Evolutionary conservation across 1,140 invertebrate genomes (phyloP), one percentile per base, ranked within the genome.

Genomic region (Nasonia longicornis): DNA sequence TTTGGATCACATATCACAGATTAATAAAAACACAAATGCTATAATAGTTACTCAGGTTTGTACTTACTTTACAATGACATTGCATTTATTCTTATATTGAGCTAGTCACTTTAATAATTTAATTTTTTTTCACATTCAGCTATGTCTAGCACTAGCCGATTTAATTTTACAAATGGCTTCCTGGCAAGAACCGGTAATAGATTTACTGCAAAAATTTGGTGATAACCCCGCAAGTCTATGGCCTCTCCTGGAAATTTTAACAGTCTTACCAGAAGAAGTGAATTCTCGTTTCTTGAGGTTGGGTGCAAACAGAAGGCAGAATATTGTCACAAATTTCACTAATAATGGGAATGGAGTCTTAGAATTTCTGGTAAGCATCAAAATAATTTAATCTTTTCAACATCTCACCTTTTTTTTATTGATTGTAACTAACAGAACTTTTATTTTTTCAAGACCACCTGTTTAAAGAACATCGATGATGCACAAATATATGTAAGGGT

Each of bases 251-350:
- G 97, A 99, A 93, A 94, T 99, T 81, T 92, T 99, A 64, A 98
- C 95, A 64, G 95, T 98, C 11, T 92, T 99, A 85, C 98, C 98
- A n/a, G 98, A 99, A 93, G 98, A 99, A 94, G 94, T 98, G 52
- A 95, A 95, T 86, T 96, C 94, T 14, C 91, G 95, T 85, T 94
- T 94, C 84, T 90, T 99, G 38, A 90, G 91, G 90, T 91, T 99
- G 78, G 97, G 97, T 35, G 96, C 96, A 82, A 99, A 99, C 91
- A 91, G 98, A 85, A 91, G 98, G 78, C 92, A 95, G 82, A 95
- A 98, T 88, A 92, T 99, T 26, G 93, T 95, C 85, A 92, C 94
- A 74, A 95, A 98, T 86, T 92, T 99, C 66, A 93, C 92, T 84
- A 90, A 90, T 70, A 94, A 94, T 89, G 93, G 95, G 52, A 91